Evolutionary conservation across 1,140 invertebrate genomes (phyloP).

Genomic region (Phortica variegata): DNA sequence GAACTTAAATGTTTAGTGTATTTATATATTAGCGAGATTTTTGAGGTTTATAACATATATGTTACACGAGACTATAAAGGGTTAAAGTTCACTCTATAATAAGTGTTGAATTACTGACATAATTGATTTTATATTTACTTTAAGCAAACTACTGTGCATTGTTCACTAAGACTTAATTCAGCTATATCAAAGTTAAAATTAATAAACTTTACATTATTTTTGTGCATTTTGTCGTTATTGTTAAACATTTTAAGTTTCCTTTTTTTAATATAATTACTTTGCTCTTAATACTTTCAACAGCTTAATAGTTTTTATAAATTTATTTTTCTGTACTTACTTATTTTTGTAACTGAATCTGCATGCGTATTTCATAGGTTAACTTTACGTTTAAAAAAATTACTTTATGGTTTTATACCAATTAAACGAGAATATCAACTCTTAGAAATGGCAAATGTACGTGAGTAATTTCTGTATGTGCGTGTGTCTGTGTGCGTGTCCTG

Average conservation of each 20-base stretch:
- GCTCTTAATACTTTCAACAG: no score
- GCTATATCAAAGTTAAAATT: constrained; percentile 9
- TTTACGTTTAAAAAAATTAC: constrained; percentile 49
- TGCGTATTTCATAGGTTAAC: constrained; percentile 48
- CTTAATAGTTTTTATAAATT: constrained; percentile 43
- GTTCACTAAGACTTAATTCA: no score
- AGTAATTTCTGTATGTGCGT: constrained; percentile 30
- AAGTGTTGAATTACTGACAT: no score
- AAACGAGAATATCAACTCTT: constrained; percentile 46
- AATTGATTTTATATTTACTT: no score
- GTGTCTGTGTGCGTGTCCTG: neutral
- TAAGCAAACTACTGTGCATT: no score
- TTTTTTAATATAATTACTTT: no score
- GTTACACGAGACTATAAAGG: no score
- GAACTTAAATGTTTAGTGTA: no score
- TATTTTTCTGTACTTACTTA: constrained; percentile 36
- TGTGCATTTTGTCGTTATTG: constrained; percentile 3
- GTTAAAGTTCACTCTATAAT: no score
- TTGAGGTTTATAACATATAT: no score
- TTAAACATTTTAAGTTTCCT: neutral
- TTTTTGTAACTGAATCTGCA: neutral
- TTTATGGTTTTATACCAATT: constrained; percentile 50
- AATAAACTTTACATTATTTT: constrained; percentile 27
- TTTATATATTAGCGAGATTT: neutral
- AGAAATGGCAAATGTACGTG: constrained; percentile 52